phyloP scores from a whole-genome alignment of 1,140 invertebrate genomes.

The Palaemon carinicauda region DNA sequence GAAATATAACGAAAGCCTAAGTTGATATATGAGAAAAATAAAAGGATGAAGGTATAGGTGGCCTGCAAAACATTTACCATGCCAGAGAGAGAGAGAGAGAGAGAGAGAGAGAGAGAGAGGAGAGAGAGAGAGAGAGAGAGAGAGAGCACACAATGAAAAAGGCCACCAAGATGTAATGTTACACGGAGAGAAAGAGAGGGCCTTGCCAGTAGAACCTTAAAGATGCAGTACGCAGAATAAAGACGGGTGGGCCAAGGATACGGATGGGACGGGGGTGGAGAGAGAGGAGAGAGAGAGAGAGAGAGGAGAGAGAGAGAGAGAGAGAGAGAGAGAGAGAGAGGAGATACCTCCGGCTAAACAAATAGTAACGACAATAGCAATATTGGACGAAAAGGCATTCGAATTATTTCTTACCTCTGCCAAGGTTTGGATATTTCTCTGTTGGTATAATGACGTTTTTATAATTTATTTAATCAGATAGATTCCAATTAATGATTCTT shows the following conservation, averaged over 20 bases:
- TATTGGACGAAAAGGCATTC: neutral
- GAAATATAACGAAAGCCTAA: no score
- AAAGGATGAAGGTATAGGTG: no score
- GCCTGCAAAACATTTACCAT: no score
- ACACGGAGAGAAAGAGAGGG: neutral
- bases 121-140: constrained; percentile 10
- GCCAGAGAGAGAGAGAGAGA: no score
- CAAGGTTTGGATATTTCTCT: no score
- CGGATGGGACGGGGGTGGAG: neutral
- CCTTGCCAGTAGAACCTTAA: no score
- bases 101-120: constrained; percentile 19
- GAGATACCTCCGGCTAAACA: neutral
- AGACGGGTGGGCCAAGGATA: neutral
- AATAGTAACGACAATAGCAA: neutral
- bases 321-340: neutral
- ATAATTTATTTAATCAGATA: no score
- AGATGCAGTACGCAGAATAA: neutral
- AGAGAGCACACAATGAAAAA: no score
- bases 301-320: neutral
- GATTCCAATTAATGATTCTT: no score
- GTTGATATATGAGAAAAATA: no score
- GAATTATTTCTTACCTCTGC: neutral
- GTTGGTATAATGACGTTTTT: no score
- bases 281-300: neutral
- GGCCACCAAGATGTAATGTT: no score